Percentiles rank a stretch among this genome's conserved stretches.
Conservation (phyloP, 2,888 invertebrate genomes). For the Gymnoscelis rufifasciata region DNA sequence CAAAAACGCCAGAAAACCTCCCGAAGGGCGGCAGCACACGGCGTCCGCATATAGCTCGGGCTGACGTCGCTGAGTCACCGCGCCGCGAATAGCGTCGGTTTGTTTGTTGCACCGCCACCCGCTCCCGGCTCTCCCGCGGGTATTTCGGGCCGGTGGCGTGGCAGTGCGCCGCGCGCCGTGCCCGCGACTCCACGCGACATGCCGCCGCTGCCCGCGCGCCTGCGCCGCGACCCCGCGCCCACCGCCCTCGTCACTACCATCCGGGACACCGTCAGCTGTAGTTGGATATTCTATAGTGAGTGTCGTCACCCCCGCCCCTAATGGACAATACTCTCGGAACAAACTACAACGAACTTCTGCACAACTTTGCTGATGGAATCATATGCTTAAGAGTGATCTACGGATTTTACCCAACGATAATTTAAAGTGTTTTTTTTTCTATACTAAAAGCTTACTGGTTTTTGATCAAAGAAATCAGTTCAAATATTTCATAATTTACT, state of each 20-base stretch:
- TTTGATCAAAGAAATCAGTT: too few species aligned
- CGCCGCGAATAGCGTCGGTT: constrained; percentile 73
- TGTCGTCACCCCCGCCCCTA: constrained; percentile 53
- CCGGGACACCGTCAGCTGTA: constrained; percentile 84
- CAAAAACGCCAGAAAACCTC: constrained; percentile 72
- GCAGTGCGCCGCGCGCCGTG: constrained; percentile 68
- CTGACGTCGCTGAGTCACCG: constrained; percentile 74
- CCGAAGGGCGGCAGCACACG: constrained; percentile 76
- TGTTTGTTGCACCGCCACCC: constrained; percentile 72
- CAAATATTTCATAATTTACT: too few species aligned
- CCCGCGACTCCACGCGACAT: constrained; percentile 62
- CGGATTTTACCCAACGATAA: too few species aligned
- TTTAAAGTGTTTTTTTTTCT: too few species aligned
- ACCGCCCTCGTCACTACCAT: constrained; percentile 80
- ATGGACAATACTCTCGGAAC: constrained; percentile 35
- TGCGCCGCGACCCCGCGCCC: constrained; percentile 68
- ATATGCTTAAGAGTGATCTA: not conserved
- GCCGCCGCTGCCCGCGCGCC: constrained; percentile 70
- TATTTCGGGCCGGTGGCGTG: constrained; percentile 50
- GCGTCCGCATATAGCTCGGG: constrained; percentile 76
- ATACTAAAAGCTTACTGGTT: too few species aligned
- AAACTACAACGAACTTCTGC: constrained; percentile 33
- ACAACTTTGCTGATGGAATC: constrained; percentile 4
- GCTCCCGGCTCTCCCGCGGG: constrained; percentile 70
- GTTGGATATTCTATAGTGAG: constrained; percentile 88